Percentiles rank a stretch among this genome's conserved stretches.
Evolutionary conservation across 2,888 invertebrate genomes (phyloP).

Genomic region (Neria commutata): DNA sequence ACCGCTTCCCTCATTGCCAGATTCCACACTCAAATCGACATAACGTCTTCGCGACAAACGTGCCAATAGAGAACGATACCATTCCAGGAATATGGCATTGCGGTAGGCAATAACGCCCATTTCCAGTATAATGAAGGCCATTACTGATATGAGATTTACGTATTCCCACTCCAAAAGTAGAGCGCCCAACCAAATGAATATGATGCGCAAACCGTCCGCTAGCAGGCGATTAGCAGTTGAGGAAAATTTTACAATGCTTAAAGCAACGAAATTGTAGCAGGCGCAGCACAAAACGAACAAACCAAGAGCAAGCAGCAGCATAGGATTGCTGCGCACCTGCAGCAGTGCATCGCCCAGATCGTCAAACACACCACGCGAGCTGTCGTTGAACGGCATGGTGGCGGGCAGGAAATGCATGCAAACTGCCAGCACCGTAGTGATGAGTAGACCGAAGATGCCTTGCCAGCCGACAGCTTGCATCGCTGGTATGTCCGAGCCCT

Average conservation of each 20-base stretch:
- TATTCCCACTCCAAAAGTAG: constrained; percentile 77
- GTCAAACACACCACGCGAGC: constrained; percentile 78
- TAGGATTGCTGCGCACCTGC: constrained; percentile 72
- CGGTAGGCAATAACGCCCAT: constrained; percentile 87
- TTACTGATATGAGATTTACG: constrained; percentile 78
- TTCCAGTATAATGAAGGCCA: constrained; percentile 79
- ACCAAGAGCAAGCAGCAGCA: constrained; percentile 70
- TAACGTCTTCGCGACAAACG: constrained; percentile 47
- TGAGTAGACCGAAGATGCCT: constrained; percentile 77
- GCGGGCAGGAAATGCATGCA: constrained; percentile 84
- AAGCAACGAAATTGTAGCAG: constrained; percentile 91
- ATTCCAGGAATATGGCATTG: constrained; percentile 63
- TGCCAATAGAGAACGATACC: constrained; percentile 44
- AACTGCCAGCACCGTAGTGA: constrained; percentile 69
- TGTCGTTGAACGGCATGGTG: constrained; percentile 76
- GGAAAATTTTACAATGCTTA: constrained; percentile 91
- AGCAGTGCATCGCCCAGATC: constrained; percentile 83
- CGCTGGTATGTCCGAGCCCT: constrained; percentile 83
- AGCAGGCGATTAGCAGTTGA: constrained; percentile 92
- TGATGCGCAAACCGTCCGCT: constrained; percentile 83
- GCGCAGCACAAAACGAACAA: constrained; percentile 84
- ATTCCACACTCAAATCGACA: constrained; percentile 41
- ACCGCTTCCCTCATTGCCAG: constrained; percentile 14
- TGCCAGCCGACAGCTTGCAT: constrained; percentile 95
- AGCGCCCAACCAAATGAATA: constrained; percentile 88